Conservation (phyloP, 2,113 vertebrate genomes). For the Bostrychus sinensis region DNA sequence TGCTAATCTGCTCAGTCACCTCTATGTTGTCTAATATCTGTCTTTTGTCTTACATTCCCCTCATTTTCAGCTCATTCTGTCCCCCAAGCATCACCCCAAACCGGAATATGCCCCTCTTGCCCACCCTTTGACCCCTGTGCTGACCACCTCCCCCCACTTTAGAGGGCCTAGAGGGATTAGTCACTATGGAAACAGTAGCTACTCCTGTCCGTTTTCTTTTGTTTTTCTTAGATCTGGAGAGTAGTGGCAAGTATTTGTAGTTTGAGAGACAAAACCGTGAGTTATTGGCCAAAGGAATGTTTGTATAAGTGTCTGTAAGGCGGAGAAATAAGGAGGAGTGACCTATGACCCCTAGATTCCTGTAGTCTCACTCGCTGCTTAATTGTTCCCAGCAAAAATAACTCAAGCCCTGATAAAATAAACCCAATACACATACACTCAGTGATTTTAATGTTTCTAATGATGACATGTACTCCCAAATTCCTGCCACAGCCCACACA, state of each 20-base stretch:
- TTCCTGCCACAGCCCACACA: constrained; percentile 20
- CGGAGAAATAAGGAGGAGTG: constrained; percentile 38
- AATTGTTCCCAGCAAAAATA: constrained; percentile 73
- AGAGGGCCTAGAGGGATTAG: constrained; percentile 71
- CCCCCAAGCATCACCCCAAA: constrained; percentile 34
- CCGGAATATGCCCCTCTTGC: constrained; percentile 54
- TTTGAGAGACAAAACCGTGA: constrained; percentile 42
- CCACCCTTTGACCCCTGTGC: constrained; percentile 50
- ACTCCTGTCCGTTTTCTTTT: constrained; percentile 51
- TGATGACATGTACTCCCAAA: constrained; percentile 33
- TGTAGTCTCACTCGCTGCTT: constrained; percentile 58
- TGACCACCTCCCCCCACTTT: constrained; percentile 62
- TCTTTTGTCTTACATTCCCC: constrained; percentile 21
- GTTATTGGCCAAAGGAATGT: constrained; percentile 51
- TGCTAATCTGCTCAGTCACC: not conserved
- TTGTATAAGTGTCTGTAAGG: constrained; percentile 31
- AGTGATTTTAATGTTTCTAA: constrained; percentile 51
- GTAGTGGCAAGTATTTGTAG: constrained; percentile 32
- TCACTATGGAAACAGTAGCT: constrained; percentile 72
- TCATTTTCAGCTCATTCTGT: constrained; percentile 38
- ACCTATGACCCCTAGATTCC: constrained; percentile 65
- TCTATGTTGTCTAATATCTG: not conserved
- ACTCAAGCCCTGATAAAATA: constrained; percentile 61
- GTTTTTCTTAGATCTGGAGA: constrained; percentile 52
- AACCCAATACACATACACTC: constrained; percentile 2